Percentiles rank a stretch among this genome's conserved stretches.
Evolutionary conservation across 2,888 invertebrate species (phyloP).

Genomic region (Melanargia galathea): DNA sequence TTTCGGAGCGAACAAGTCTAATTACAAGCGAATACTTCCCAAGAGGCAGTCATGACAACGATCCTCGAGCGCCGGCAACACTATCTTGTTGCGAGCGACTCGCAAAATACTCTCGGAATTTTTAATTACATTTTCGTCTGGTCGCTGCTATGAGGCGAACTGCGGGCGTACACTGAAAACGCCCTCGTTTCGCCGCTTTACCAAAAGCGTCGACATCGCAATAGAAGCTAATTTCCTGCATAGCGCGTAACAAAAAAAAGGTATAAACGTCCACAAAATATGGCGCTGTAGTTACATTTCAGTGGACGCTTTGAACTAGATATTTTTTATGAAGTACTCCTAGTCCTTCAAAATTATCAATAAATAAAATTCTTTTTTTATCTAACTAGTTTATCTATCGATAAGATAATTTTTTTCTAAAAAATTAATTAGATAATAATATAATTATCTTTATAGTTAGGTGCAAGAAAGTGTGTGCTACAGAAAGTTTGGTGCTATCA

Average conservation of each 20-base stretch:
- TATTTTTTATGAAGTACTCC: constrained; percentile 22
- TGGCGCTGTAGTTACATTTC: constrained; percentile 48
- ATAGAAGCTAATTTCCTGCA: constrained; percentile 83
- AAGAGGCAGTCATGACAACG: constrained; percentile 76
- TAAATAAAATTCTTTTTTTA: not conserved
- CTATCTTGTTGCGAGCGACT: constrained; percentile 79
- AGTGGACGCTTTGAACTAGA: constrained; percentile 26
- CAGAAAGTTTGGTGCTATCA: constrained; percentile 41
- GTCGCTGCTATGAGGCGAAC: constrained; percentile 73
- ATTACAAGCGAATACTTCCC: constrained; percentile 78
- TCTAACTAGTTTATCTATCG: too few relatives aligned
- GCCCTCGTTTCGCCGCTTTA: constrained; percentile 78
- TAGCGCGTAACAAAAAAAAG: constrained; percentile 77
- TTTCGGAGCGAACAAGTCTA: constrained; percentile 71
- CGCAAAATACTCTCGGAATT: constrained; percentile 81
- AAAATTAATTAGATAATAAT: too few relatives aligned
- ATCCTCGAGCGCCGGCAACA: constrained; percentile 71
- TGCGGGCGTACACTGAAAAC: constrained; percentile 68
- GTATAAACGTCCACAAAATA: constrained; percentile 64
- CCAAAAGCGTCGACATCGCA: constrained; percentile 81
- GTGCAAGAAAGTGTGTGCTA: constrained; percentile 45
- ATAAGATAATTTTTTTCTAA: too few relatives aligned
- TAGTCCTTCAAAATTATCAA: not conserved
- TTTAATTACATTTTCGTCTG: constrained; percentile 82
- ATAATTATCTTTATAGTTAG: constrained; percentile 13